A percentile compares a stretch with the other conserved stretches of the same genome.
Evolutionary conservation across 2,888 invertebrate genomes (phyloP).

Genomic region (Ashinkailepas kermadecensis): DNA sequence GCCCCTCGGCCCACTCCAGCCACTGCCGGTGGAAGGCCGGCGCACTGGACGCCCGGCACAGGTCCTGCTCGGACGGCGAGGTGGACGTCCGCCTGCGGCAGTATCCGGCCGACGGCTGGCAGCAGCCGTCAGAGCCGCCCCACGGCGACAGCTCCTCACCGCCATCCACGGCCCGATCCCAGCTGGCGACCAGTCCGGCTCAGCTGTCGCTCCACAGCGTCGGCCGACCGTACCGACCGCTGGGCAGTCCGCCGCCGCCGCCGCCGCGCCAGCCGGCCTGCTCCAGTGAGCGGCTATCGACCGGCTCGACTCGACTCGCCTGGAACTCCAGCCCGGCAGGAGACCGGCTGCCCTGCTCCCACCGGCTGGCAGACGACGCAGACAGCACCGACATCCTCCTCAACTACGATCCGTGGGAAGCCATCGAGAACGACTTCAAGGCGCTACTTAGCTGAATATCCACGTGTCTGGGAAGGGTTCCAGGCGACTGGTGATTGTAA

Average conservation of each 20-base stretch:
- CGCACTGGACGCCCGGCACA: neutral
- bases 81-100: neutral
- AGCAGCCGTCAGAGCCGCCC: neutral
- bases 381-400: neutral
- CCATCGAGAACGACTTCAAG: conserved; percentile 14
- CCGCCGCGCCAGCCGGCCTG: neutral
- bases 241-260: neutral
- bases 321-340: neutral
- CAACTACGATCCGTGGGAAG: neutral
- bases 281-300: neutral
- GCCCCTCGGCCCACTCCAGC: neutral
- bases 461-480: neutral
- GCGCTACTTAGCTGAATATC: neutral
- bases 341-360: neutral
- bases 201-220: conserved; percentile 1
- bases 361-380: neutral
- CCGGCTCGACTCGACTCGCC: neutral
- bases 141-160: neutral
- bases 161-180: neutral
- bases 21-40: neutral
- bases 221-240: conserved; percentile 5
- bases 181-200: neutral
- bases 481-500: too few species aligned
- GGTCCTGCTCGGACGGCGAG: neutral
- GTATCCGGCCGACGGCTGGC: neutral